Percentiles rank a stretch among this genome's conserved stretches.
Evolutionary conservation across 2,797 vertebrate species (phyloP).

Genomic region (Nyctalus aviator): DNA sequence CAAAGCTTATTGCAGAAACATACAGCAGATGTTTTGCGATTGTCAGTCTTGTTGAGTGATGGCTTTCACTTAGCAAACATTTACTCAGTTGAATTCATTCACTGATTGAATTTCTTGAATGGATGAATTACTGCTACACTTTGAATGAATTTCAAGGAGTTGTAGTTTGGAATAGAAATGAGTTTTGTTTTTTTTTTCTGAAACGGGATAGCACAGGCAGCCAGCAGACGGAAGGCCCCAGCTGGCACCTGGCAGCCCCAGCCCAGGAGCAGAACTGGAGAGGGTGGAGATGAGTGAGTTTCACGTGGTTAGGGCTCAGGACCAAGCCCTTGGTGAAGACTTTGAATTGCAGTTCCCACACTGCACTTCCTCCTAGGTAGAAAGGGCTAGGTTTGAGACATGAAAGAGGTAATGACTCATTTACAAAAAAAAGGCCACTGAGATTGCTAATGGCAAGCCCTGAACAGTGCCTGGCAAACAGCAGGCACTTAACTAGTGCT

Average conservation of each 20-base stretch:
- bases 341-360: constrained; percentile 18
- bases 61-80: constrained; percentile 56
- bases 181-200: constrained; percentile 75
- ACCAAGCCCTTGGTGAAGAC: constrained; percentile 13
- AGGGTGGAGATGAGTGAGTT: neutral
- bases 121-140: constrained; percentile 62
- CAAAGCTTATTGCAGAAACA: neutral
- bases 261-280: neutral
- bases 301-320: neutral
- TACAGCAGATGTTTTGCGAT: neutral
- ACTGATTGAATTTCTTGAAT: constrained; percentile 62
- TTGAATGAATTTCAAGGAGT: constrained; percentile 71
- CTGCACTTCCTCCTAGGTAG: constrained; percentile 35
- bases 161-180: constrained; percentile 64
- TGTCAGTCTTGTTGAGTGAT: neutral
- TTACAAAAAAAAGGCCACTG: neutral
- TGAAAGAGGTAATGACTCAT: constrained; percentile 20
- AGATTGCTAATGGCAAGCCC: neutral
- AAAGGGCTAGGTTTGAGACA: neutral
- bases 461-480: constrained; percentile 9
- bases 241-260: neutral
- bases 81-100: constrained; percentile 50
- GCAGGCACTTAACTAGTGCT: constrained; percentile 13
- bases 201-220: constrained; percentile 22
- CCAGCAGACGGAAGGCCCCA: constrained; percentile 44